phyloP scores from a whole-genome alignment of 1,140 invertebrate species.

The Drosophila parabipectinata region DNA sequence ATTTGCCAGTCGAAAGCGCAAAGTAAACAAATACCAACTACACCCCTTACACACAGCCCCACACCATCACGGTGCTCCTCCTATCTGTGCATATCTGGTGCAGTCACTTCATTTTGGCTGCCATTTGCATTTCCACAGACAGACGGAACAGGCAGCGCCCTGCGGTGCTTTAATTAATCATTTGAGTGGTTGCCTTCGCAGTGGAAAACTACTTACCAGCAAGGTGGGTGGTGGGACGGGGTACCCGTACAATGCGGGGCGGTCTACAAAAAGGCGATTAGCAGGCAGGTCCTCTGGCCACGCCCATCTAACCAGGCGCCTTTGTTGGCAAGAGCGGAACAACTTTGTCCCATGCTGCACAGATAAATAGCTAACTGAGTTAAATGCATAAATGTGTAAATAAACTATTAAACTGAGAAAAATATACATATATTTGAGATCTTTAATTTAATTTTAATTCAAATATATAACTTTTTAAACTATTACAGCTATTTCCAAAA shows the following conservation, averaged over 20 bases:
- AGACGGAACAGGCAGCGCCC: constrained; percentile 45
- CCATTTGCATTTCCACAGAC: constrained; percentile 67
- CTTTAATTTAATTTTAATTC: too few species aligned
- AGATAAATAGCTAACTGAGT: constrained; percentile 70
- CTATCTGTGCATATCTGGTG: constrained; percentile 28
- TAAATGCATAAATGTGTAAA: constrained; percentile 61
- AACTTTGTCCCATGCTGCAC: constrained; percentile 59
- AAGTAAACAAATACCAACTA: constrained; percentile 64
- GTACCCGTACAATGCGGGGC: not conserved
- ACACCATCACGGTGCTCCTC: not conserved
- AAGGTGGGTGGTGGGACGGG: not conserved
- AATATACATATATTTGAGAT: not conserved
- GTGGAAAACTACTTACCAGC: constrained; percentile 68
- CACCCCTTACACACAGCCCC: not conserved
- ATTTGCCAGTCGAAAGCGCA: constrained; percentile 66
- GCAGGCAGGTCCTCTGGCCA: constrained; percentile 47
- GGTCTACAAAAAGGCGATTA: constrained; percentile 71
- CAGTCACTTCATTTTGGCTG: constrained; percentile 73
- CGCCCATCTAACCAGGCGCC: constrained; percentile 36
- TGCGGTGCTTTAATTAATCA: constrained; percentile 78
- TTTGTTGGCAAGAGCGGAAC: constrained; percentile 45
- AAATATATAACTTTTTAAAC: not conserved
- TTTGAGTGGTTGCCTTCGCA: constrained; percentile 57
- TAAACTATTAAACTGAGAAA: constrained; percentile 30
- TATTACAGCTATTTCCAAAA: too few species aligned